Evolutionary conservation across 2,888 invertebrate species (phyloP), one percentile per base, ranked within the genome.

Genomic region (Esperia sulphurella): DNA sequence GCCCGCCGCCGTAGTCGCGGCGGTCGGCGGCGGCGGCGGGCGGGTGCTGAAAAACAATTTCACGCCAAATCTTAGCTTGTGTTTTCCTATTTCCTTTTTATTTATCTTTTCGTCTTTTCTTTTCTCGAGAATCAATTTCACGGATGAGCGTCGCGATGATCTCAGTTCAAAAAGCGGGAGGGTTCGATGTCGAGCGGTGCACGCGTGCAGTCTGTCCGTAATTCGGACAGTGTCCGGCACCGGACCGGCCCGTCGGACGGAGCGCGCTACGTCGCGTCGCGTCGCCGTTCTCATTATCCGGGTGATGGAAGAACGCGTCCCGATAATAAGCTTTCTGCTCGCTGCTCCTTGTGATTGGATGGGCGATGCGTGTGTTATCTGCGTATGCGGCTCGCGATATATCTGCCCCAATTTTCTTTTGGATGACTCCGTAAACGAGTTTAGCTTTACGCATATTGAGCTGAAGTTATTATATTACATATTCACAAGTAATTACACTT

Each of bases 1-100:
- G 21, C 21, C 21, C 35, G 35, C 35, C 35, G 35, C 35, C n/a
- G 31, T 31, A 41, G 46, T 44, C 42, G 50, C 71, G 71, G 65
- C 70, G 63, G 50, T 56, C 55, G 49, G 65, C 68, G 72, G 68
- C 75, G 73, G 63, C 66, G 74, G 73, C 71, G 76, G 77, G 79
- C 72, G 83, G 82, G 78, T 70, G 84, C 79, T 83, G 82, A 87
- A 89, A 88, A 87, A 89, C 89, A 89, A 89, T 89, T 89, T 89
- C 88, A 89, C 89, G 89, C 89, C 89, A 89, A 89, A 89, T 89
- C 89, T 89, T 88, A 87, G 85, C 86, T 84, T 84, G 87, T 89
- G 88, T 89, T 89, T 88, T 88, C 85, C 85, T 89, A 88, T 89
- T 89, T 89, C 87, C 86, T 85, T 89, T 87, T 89, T 88, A 88